These are phyloP conservation scores for Pristionchus maxplancki DNA, from an alignment of 2,888 invertebrate species.

Conservation along the genomic window DNA sequence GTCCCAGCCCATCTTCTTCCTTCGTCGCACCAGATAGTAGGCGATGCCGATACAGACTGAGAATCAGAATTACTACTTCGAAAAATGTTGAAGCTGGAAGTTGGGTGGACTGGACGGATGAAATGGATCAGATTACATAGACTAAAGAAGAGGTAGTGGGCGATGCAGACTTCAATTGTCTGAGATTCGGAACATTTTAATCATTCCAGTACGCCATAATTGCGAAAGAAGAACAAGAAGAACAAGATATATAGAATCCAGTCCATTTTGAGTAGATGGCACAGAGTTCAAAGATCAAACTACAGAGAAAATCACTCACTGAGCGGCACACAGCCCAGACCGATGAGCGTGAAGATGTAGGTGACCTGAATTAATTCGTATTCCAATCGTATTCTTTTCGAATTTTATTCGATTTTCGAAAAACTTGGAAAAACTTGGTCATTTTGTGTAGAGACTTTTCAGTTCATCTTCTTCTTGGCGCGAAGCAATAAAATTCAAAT, in stretches of 20 bases:
- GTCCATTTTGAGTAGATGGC: too few relatives aligned
- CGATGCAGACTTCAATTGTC: neutral
- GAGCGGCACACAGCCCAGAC: conserved; percentile 92
- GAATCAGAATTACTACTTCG: too few relatives aligned
- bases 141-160: neutral
- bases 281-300: neutral
- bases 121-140: too few relatives aligned
- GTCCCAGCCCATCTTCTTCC: conserved; percentile 71
- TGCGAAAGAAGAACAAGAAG: too few relatives aligned
- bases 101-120: neutral
- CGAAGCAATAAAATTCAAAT: conserved; percentile 15
- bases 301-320: conserved; percentile 77
- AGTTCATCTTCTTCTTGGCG: neutral
- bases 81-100: conserved; percentile 25
- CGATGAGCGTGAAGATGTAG: conserved; percentile 95
- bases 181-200: neutral
- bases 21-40: conserved; percentile 87
- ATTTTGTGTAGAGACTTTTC: neutral
- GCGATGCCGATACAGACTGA: conserved; percentile 90
- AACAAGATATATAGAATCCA: too few relatives aligned
- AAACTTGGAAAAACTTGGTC: neutral
- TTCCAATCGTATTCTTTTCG: too few relatives aligned
- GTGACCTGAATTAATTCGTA: conserved; percentile 83
- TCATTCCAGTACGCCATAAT: too few relatives aligned
- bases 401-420: neutral